A percentile compares a stretch with the other conserved stretches of the same genome.
These are phyloP conservation scores for Rhyacophila evoluta DNA, from an alignment of 2,888 invertebrate genomes.

Conservation along the genomic window DNA sequence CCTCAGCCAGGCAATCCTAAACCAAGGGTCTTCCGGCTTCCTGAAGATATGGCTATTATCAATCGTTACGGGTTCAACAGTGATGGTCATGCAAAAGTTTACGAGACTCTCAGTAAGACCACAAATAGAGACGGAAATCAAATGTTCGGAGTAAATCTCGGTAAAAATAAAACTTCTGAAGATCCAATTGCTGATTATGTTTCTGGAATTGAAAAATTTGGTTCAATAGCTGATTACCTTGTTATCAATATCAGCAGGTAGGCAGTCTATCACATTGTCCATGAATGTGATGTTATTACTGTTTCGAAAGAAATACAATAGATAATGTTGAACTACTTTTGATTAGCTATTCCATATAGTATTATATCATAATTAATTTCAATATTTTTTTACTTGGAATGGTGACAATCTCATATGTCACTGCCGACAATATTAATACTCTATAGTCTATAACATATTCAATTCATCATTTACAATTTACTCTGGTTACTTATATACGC, in stretches of 20 bases:
- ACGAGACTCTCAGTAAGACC: slow-evolving; percentile 64
- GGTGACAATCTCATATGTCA: no score
- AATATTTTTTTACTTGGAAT: no score
- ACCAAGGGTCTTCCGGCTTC: slow-evolving; percentile 91
- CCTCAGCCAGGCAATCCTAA: slow-evolving; percentile 94
- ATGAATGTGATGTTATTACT: no score
- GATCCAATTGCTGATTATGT: slow-evolving; percentile 85
- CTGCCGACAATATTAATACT: no score
- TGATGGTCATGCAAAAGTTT: slow-evolving; percentile 86
- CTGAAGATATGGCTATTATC: slow-evolving; percentile 88
- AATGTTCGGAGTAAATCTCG: slow-evolving; percentile 92
- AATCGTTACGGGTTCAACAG: slow-evolving; percentile 95
- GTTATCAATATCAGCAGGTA: slow-evolving; percentile 95
- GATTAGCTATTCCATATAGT: no score
- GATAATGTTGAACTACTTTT: no score
- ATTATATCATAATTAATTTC: no score
- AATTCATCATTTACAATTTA: no score
- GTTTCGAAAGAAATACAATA: no score
- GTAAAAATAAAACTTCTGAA: slow-evolving; percentile 90
- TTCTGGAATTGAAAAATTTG: slow-evolving; percentile 86
- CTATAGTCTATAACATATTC: no score
- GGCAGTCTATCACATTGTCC: not conserved
- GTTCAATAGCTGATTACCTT: slow-evolving; percentile 90
- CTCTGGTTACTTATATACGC: no score
- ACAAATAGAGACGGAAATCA: not conserved